Percentiles rank a stretch among this genome's conserved stretches.
These are phyloP conservation scores for Andrena camellia DNA, from an alignment of 2,888 invertebrate genomes.

Conservation along the genomic window DNA sequence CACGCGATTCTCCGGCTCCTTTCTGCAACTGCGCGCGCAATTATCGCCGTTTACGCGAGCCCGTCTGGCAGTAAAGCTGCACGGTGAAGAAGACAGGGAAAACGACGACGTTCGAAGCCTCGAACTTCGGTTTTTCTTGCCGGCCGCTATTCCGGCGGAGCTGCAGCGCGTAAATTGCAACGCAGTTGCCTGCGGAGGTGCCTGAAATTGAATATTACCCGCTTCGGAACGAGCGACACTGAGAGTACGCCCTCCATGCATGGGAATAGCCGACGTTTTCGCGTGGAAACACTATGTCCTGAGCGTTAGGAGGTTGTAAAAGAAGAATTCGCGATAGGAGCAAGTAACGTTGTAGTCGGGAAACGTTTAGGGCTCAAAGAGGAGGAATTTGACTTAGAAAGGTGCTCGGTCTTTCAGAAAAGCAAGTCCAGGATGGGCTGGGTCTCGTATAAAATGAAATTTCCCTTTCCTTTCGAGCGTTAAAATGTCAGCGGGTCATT, in stretches of 20 bases:
- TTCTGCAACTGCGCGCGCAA: conserved; percentile 78
- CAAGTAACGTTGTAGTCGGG: conserved; percentile 32
- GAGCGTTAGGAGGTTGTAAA: conserved; percentile 28
- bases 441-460: background rate
- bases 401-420: conserved; percentile 26
- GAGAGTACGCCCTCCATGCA: conserved; percentile 59
- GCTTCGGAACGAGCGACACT: conserved; percentile 67
- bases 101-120: conserved; percentile 12
- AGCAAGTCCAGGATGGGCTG: conserved; percentile 30
- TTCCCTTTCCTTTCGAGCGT: background rate
- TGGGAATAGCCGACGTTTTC: conserved; percentile 40
- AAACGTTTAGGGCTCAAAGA: conserved; percentile 45
- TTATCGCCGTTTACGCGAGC: conserved; percentile 79
- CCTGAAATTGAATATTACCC: conserved; percentile 73
- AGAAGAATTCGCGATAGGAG: conserved; percentile 55
- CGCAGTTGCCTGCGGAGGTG: conserved; percentile 51
- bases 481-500: background rate
- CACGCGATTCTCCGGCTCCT: conserved; percentile 58
- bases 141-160: conserved; percentile 6
- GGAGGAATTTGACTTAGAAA: conserved; percentile 44
- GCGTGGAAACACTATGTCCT: conserved; percentile 17
- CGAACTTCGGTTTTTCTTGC: conserved; percentile 31
- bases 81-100: conserved; percentile 17
- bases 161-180: conserved; percentile 67
- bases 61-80: conserved; percentile 73